phyloP scores from a whole-genome alignment of 2,113 vertebrate genomes.

The Clarias gariepinus region DNA sequence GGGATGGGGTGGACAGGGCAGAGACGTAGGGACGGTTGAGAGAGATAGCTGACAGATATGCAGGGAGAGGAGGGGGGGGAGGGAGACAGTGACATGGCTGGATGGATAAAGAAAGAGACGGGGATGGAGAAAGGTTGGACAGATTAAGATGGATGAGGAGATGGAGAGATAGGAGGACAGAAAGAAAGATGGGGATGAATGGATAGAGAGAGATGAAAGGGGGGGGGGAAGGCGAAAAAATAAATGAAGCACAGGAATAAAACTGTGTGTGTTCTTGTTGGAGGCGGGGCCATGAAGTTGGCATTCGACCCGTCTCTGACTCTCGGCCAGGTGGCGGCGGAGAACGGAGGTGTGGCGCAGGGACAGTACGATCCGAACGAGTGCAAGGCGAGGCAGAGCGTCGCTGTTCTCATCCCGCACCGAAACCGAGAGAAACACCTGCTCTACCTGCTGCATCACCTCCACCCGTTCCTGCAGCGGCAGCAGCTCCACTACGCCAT shows the following conservation, averaged over 20 bases:
- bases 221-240: not conserved
- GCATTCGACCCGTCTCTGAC: conserved; percentile 79
- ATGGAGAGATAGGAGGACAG: not conserved
- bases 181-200: not conserved
- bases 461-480: conserved; percentile 92
- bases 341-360: conserved; percentile 75
- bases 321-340: conserved; percentile 75
- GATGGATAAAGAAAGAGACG: not conserved
- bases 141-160: not conserved
- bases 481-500: conserved; percentile 93
- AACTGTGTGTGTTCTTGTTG: not conserved
- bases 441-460: conserved; percentile 80
- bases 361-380: conserved; percentile 78
- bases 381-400: conserved; percentile 80
- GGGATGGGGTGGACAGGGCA: not conserved
- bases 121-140: not conserved
- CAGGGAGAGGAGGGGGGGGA: not conserved
- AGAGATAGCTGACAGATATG: not conserved
- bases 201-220: not conserved
- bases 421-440: conserved; percentile 89
- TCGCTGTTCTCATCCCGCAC: conserved; percentile 90
- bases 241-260: not conserved
- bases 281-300: conserved; percentile 81
- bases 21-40: not conserved
- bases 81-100: not conserved